Conservation (phyloP, 2,797 vertebrate species). For the Austrolebias charrua region DNA sequence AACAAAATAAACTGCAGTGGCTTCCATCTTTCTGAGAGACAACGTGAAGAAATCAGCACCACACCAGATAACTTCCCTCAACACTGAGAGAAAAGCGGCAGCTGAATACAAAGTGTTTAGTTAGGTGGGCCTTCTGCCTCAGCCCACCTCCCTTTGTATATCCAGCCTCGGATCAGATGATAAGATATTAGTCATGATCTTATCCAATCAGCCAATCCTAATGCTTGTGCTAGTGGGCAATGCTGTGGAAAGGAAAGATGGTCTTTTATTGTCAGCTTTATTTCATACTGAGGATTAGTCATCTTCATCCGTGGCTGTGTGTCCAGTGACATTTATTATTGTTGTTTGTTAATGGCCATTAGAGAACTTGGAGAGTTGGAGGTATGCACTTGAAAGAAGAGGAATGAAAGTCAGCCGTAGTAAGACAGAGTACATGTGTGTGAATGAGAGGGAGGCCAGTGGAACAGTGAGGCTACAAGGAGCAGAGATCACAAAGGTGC, state of each 20-base stretch:
- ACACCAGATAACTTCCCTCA: conserved; percentile 8
- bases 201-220: conserved; percentile 65
- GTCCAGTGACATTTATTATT: conserved; percentile 21
- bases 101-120: conserved; percentile 16
- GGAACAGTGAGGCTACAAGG: too few species aligned
- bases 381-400: too few species aligned
- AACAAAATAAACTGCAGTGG: conserved; percentile 22
- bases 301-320: conserved; percentile 38
- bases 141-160: conserved; percentile 41
- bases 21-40: conserved; percentile 17
- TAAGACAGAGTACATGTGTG: too few species aligned
- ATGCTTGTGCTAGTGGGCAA: conserved; percentile 54
- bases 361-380: too few species aligned
- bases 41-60: conserved; percentile 17
- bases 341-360: conserved; percentile 22
- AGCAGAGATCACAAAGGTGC: too few species aligned
- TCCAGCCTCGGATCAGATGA: conserved; percentile 58
- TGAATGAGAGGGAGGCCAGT: too few species aligned
- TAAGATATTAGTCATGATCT: conserved; percentile 68
- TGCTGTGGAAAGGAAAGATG: conserved; percentile 62
- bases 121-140: conserved; percentile 34
- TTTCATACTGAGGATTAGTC: conserved; percentile 64
- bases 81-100: conserved; percentile 19
- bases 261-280: conserved; percentile 67
- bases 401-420: too few species aligned